Base-by-base conservation (phyloP, 2,888 invertebrate genomes). In the Drosophila nr. perissopoda region DNA sequence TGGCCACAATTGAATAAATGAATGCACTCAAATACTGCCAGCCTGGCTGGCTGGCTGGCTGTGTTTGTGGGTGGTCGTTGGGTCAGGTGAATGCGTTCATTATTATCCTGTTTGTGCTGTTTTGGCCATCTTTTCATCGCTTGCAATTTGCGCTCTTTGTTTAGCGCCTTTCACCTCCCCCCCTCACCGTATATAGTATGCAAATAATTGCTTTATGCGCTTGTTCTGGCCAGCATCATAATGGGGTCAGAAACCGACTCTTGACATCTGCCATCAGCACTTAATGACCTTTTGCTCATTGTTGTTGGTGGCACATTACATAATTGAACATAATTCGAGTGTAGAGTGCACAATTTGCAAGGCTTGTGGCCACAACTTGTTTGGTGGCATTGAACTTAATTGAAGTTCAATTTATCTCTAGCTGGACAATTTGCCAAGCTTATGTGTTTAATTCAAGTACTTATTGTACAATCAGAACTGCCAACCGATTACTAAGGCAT, bases 1-100 rank as follows among this genome's bases (percentile, higher is more conserved):
- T 88, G 86, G 86, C 87, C 85, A 85, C 85, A 85, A 85, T 85
- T 85, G 85, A 85, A 85, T 88, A 85, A 85, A 85, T 88, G 85
- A 85, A 87, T 85, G 85, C 83, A 76, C 81, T 66, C 69, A 70
- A 69, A 59, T 63, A 21, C 25, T 34, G n/a, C 29, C 56, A 53
- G n/a, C 29, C 51, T 33, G 42, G 2, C 21, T 27, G 33, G 0
- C 40, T 45, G 42, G 3, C 45, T 27, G 16, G 11, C 21, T 34
- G 57, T 33, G 33, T 45, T 31, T 31, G 31, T 38, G 45, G 16
- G 59, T 25, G 54, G 40, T 36, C 16, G 51, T 29, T 51, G 21
- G 54, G 59, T 65, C 72, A 71, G 78, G 72, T 66, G 53, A 63
- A 60, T 52, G 57, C 56, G 21, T 63, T 63, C 53, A 56, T 52